Percentiles rank a stretch among this genome's conserved stretches.
Evolutionary conservation across 2,888 invertebrate genomes (phyloP).

Genomic region (Holacanthella duospinosa): DNA sequence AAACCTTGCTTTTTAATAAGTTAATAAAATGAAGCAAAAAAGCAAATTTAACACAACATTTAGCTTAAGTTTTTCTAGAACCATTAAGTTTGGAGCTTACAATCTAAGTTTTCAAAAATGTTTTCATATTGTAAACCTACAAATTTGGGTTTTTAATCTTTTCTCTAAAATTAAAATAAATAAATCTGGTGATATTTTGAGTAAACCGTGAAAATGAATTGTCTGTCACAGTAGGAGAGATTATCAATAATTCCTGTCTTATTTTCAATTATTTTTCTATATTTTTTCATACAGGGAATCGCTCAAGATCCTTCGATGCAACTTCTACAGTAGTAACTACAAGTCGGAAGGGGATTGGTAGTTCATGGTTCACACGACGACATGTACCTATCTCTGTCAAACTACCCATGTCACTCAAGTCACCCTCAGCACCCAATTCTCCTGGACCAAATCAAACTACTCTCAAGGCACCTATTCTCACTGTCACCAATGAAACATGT

Average conservation of each 20-base stretch:
- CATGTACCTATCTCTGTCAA: constrained; percentile 34
- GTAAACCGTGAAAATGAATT: neutral
- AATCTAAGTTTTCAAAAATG: no score
- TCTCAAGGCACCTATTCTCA: constrained; percentile 31
- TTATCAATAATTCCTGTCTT: neutral
- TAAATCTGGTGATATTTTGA: neutral
- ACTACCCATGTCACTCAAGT: constrained; percentile 23
- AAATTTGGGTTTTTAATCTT: no score
- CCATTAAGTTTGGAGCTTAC: no score
- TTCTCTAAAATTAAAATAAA: no score
- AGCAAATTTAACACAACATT: no score
- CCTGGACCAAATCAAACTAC: constrained; percentile 14
- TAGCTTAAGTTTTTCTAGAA: no score
- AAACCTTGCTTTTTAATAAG: no score
- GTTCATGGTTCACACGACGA: constrained; percentile 33
- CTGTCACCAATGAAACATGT: constrained; percentile 35
- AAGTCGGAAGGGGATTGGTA: constrained; percentile 26
- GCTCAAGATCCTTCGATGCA: constrained; percentile 36
- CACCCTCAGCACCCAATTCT: constrained; percentile 21
- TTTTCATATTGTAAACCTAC: no score
- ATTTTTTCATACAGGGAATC: constrained; percentile 21
- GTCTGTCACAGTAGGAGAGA: neutral
- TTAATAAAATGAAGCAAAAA: no score
- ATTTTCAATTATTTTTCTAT: neutral
- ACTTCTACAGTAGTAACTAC: constrained; percentile 21